Percentiles rank a stretch among this genome's conserved stretches.
Conservation (phyloP, 2,113 vertebrate genomes). For the Elaphurus davidianus region DNA sequence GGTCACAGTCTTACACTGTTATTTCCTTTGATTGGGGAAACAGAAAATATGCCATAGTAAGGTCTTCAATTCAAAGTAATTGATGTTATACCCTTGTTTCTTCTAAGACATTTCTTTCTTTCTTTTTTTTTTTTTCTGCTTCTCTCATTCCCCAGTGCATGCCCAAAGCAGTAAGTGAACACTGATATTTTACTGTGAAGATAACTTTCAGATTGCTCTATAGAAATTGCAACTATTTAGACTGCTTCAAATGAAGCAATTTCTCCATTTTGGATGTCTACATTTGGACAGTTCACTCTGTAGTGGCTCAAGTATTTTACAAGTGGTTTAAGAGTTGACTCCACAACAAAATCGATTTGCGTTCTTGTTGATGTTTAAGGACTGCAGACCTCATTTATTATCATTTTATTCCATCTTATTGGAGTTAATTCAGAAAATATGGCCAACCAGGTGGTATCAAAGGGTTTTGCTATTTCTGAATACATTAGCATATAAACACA, state of each 20-base stretch:
- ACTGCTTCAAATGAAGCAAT: background rate
- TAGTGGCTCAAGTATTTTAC: background rate
- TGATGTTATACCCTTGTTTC: background rate
- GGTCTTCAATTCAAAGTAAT: background rate
- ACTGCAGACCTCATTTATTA: background rate
- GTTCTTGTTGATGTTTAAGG: conserved; percentile 34
- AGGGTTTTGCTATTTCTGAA: conserved; percentile 20
- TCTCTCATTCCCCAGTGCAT: background rate
- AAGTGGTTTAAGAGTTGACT: background rate
- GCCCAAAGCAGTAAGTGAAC: background rate
- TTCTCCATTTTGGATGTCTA: background rate
- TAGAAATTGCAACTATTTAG: background rate
- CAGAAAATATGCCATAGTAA: conserved; percentile 34
- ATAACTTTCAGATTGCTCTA: background rate
- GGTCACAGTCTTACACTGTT: background rate
- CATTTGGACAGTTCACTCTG: background rate
- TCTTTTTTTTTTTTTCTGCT: background rate
- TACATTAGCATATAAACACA: conserved; percentile 61
- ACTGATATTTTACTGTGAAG: background rate
- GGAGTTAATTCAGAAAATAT: conserved; percentile 54
- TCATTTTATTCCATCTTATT: background rate
- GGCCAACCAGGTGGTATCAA: background rate
- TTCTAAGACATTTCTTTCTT: background rate
- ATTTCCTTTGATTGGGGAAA: background rate
- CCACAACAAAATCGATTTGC: background rate